Conservation (phyloP, 2,888 invertebrate species). For the Polydrusus tereticollis region DNA sequence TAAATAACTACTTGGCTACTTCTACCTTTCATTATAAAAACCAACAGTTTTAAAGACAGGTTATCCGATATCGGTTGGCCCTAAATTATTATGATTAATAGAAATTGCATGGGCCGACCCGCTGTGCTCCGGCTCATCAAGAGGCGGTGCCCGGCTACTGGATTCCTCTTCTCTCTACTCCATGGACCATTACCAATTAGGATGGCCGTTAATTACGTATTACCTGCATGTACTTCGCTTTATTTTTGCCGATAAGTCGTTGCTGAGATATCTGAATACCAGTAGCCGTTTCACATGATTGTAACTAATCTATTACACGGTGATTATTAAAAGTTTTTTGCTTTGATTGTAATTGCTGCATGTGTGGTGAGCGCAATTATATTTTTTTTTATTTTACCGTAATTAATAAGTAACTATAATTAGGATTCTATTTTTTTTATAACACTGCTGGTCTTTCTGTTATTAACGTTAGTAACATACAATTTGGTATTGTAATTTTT, state of each 20-base stretch:
- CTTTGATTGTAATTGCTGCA: not conserved
- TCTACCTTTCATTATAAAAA: constrained; percentile 30
- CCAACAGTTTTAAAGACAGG: constrained; percentile 36
- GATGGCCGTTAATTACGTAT: constrained; percentile 35
- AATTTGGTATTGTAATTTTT: no score
- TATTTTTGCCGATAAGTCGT: constrained; percentile 15
- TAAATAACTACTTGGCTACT: constrained; percentile 1
- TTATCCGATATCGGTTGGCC: constrained; percentile 24
- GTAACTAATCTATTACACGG: not conserved
- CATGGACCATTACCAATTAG: constrained; percentile 62
- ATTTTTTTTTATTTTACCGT: no score
- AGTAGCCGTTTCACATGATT: not conserved
- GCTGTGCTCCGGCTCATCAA: constrained; percentile 48
- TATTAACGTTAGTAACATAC: no score
- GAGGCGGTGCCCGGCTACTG: constrained; percentile 59
- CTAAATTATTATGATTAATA: constrained; percentile 41
- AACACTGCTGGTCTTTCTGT: no score
- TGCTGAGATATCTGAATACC: not conserved
- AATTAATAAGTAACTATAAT: no score
- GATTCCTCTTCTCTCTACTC: constrained; percentile 52
- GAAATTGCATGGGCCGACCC: constrained; percentile 40
- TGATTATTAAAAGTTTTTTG: not conserved
- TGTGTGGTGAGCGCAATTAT: no score
- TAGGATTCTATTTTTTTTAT: no score
- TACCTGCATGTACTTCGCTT: constrained; percentile 17